phyloP scores from a whole-genome alignment of 2,113 vertebrate genomes.

The Anhinga anhinga region DNA sequence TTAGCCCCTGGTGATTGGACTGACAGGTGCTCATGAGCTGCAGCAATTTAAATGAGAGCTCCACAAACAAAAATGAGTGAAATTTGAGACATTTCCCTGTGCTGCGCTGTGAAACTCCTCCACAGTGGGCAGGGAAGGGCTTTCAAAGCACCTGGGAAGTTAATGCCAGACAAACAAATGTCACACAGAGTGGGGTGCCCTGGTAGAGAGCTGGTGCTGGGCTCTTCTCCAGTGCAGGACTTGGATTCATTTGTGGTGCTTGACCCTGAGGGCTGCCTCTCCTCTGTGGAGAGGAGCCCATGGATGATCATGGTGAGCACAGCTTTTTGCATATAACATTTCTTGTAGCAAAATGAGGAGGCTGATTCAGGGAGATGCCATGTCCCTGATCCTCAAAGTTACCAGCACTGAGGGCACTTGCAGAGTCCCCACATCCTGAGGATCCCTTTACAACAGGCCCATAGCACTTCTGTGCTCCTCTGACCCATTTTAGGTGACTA shows the following conservation, averaged over 20 bases:
- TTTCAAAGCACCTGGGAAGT: background rate
- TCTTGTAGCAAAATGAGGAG: background rate
- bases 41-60: background rate
- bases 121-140: accelerated
- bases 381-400: background rate
- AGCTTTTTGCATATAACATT: background rate
- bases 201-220: background rate
- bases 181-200: background rate
- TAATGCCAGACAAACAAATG: background rate
- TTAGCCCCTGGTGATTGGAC: background rate
- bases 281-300: background rate
- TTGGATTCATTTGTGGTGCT: background rate
- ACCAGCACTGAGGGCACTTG: background rate
- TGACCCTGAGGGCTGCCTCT: background rate
- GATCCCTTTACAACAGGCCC: background rate
- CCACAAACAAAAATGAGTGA: background rate
- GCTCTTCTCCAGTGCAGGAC: background rate
- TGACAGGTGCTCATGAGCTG: background rate
- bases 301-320: background rate
- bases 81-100: background rate
- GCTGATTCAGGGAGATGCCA: background rate
- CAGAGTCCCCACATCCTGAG: background rate
- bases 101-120: background rate
- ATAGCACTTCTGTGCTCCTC: background rate
- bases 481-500: background rate